Evolutionary conservation across 1,140 invertebrate genomes (phyloP).

Genomic region (Rhopalosiphum maidis): DNA sequence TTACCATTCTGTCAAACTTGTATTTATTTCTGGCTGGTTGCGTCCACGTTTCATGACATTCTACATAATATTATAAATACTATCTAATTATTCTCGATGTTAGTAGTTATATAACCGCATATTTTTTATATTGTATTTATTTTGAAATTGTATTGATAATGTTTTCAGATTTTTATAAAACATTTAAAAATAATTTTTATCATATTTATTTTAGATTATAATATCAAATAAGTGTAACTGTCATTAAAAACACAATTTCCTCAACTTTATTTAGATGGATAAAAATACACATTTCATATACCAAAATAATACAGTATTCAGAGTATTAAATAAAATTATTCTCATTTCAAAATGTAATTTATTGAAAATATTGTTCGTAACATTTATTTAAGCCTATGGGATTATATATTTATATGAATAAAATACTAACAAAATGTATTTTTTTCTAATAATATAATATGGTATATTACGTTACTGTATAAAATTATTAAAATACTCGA

Average conservation of each 20-base stretch:
- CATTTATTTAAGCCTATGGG: neutral
- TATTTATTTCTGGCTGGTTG: neutral
- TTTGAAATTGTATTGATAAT: neutral
- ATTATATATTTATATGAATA: neutral
- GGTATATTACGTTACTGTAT: no score
- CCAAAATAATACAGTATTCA: no score
- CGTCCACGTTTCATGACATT: neutral
- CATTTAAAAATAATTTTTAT: neutral
- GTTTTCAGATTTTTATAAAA: neutral
- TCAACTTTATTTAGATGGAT: no score
- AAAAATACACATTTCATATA: no score
- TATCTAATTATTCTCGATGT: neutral
- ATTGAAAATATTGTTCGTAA: neutral
- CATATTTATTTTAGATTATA: neutral
- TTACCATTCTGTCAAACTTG: neutral
- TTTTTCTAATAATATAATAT: neutral
- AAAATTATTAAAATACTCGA: neutral
- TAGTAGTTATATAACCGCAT: neutral
- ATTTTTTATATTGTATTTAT: neutral
- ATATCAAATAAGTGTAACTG: neutral
- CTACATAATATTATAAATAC: neutral
- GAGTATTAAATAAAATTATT: neutral
- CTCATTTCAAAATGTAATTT: neutral
- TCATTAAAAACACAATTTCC: neutral
- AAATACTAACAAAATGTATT: neutral